These are phyloP conservation scores for Mustela lutreola DNA, from an alignment of 2,113 vertebrate genomes.

Conservation along the genomic window DNA sequence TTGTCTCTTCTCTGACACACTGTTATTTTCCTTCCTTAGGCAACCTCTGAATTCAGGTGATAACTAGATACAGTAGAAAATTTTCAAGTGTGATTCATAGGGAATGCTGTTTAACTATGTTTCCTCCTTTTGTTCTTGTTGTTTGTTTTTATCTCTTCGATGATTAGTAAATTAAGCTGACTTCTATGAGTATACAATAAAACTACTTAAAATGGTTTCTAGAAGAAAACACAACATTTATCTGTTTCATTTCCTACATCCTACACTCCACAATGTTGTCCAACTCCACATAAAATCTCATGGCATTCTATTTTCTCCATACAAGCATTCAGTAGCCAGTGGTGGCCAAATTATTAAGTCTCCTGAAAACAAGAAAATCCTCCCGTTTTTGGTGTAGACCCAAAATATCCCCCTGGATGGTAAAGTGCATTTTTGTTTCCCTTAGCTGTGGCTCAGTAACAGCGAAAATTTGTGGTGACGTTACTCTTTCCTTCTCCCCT, in stretches of 20 bases:
- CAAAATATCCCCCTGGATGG: background rate
- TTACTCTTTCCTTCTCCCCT: background rate
- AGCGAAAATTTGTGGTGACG: background rate
- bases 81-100: background rate
- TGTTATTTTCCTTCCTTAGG: background rate
- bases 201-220: background rate
- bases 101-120: background rate
- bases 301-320: background rate
- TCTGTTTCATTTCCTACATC: background rate
- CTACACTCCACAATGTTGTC: background rate
- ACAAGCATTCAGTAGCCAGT: too few species aligned
- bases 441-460: background rate
- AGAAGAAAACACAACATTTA: background rate
- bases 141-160: background rate
- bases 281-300: background rate
- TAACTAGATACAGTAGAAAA: background rate
- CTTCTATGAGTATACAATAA: background rate
- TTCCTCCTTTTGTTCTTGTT: background rate
- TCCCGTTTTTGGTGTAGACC: background rate
- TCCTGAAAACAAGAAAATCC: background rate
- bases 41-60: background rate
- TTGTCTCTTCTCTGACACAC: background rate
- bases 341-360: background rate
- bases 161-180: background rate
- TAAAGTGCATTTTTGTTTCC: background rate